Base-by-base conservation (phyloP, 2,113 vertebrate species). In the Malurus melanocephalus region DNA sequence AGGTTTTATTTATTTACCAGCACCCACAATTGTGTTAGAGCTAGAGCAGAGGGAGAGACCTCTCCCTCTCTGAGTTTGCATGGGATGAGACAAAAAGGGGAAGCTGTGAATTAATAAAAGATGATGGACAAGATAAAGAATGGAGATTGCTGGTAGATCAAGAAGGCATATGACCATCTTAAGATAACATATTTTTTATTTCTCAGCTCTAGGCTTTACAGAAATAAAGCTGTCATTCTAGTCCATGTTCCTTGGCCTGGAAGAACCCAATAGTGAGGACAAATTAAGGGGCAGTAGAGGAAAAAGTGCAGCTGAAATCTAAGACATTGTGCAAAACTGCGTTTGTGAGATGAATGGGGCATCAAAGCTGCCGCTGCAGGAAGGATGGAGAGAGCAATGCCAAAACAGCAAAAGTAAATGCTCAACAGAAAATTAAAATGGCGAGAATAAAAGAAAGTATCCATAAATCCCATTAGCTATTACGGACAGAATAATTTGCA, bases 401-500 rank as follows among this genome's bases (percentile, higher is more conserved):
- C 59, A 80, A 83, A 89, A 61, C 23, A 65, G 40, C 15, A 89
- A 53, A 76, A 59, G 17, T 55, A 90, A 49, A 19, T 40, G 28
- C 27, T 82, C n/a, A 51, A 30, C 7, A 28, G 23, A 78, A 8
- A 0, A 82, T 48, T 69, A 57, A 73, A 79, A 77, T 13, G 10
- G 24, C 16, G 87, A 73, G 75, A 80, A 77, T 7, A 59, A 26
- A 90, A 66, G 26, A 73, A 87, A 81, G 24, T 68, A 38, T 38
- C 9, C 73, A 38, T 73, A 89, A 87, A 85, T 62, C 12, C 17
- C 6, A 5, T 69, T 71, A 65, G 40, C 66, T 17, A 59, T 76
- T 87, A 73, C 15, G 11, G 13, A 87, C 10, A 60, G 45, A 64
- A 82, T 62, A 91, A 91, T 91, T 92, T 88, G 60, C 85, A 92